Evolutionary conservation across 2,797 vertebrate species (phyloP), one percentile per base, ranked within the genome.

Genomic region (Menidia menidia): DNA sequence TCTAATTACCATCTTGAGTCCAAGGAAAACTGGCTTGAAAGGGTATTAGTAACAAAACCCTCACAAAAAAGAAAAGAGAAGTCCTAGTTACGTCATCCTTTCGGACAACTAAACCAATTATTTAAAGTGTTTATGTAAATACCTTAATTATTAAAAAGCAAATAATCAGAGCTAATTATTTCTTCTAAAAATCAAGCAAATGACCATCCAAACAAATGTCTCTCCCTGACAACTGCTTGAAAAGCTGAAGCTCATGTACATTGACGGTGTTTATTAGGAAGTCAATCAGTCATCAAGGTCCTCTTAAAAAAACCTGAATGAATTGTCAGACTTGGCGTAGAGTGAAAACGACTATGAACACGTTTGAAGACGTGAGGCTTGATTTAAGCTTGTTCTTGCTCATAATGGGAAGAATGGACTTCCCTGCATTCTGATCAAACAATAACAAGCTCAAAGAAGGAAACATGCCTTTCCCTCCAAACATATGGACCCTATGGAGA

Each of bases 401-500:
- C 47, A 50, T 50, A 25, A 50, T 19, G 18, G 19, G 19, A 0
- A 51, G 19, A 51, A 51, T 30, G 48, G 48, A 51, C 48, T 51
- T 51, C n/a, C 48, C 48, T 5, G 9, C 31, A 51, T 39, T 63
- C 6, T 25, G 44, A 53, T 57, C 12, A 60, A 2, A 69, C 43
- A 51, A 56, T 13, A 30, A 45, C 52, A 9, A 25, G 13, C 48
- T 51, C 48, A 30, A 4, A 51, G 11, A 25, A 51, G 48, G 48
- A 51, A 69, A 61, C 25, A 2, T 10, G 11, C 33, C 62, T 51
- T 31, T 43, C 44, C 64, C 39, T 31, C 9, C 2, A 3, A 59
- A 45, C 54, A 30, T 43, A 41, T 74, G 56, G 70, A 55, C 32
- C 35, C 30, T 77, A 3, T 25, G 25, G 25, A 2, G 39, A 61